Percentiles rank a stretch among this genome's conserved stretches.
Conservation (phyloP, 1,140 invertebrate species). For the Microvelia longipes region DNA sequence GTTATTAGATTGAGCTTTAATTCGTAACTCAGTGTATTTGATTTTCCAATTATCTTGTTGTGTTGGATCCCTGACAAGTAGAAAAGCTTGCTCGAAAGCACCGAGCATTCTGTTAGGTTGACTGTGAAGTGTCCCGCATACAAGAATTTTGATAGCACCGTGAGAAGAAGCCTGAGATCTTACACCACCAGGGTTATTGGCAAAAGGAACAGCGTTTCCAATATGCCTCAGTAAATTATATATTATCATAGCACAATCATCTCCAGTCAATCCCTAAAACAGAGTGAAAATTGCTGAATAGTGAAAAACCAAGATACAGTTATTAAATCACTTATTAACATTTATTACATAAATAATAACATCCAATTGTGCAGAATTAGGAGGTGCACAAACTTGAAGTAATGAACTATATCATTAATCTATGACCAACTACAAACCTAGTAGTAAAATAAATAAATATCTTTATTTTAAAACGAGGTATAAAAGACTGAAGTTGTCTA, state of each 20-base stretch:
- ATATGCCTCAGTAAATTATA: background rate
- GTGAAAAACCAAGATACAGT: too few relatives aligned
- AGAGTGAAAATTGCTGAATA: too few relatives aligned
- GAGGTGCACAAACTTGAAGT: too few relatives aligned
- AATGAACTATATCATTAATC: too few relatives aligned
- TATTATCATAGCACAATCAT: background rate
- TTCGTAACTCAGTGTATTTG: background rate
- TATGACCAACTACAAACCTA: too few relatives aligned
- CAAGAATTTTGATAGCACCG: background rate
- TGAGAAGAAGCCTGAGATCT: background rate
- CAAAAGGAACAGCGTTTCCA: background rate
- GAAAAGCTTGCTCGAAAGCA: background rate
- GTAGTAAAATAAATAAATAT: too few relatives aligned
- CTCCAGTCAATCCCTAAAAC: background rate
- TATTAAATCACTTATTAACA: too few relatives aligned
- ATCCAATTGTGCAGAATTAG: too few relatives aligned
- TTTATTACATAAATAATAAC: too few relatives aligned
- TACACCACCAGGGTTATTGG: background rate
- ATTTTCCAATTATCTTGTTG: background rate
- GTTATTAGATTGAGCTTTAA: background rate
- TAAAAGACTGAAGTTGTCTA: too few relatives aligned
- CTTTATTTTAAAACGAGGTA: too few relatives aligned
- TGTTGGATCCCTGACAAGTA: background rate
- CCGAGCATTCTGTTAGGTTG: background rate
- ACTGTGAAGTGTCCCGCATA: background rate